These are phyloP conservation scores for Sternotherus odoratus DNA, from an alignment of 2,797 vertebrate genomes.

Conservation along the genomic window DNA sequence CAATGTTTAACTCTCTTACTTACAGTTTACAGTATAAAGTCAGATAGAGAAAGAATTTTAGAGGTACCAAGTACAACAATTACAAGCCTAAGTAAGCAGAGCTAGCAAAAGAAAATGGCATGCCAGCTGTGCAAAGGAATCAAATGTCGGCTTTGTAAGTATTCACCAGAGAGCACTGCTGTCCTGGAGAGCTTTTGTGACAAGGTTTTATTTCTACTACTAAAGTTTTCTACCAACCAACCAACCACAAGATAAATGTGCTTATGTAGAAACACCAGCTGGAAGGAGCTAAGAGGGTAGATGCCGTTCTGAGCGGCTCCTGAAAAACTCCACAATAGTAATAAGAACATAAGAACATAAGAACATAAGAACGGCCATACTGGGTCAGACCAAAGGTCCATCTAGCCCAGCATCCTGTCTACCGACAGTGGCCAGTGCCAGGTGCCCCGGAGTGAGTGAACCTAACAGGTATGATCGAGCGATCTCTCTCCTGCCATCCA, in stretches of 20 bases:
- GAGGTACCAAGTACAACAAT: neutral
- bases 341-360: too few relatives aligned
- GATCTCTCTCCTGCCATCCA: too few relatives aligned
- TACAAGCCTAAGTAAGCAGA: neutral
- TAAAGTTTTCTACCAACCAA: neutral
- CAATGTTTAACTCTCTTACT: neutral
- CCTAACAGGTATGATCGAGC: too few relatives aligned
- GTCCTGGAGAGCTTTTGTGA: neutral
- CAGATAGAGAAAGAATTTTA: neutral
- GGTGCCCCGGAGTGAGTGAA: too few relatives aligned
- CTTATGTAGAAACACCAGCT: neutral
- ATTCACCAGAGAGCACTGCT: neutral
- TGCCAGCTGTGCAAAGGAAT: neutral
- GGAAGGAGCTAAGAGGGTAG: neutral
- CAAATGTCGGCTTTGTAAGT: neutral
- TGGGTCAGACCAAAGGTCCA: too few relatives aligned
- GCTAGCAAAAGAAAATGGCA: conserved; percentile 6
- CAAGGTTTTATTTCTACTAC: neutral
- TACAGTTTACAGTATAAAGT: neutral
- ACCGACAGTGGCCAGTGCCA: too few relatives aligned
- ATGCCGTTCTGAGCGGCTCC: neutral
- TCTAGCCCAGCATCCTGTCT: too few relatives aligned
- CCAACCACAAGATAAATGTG: neutral
- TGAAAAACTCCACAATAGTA: neutral
- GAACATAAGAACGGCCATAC: too few relatives aligned